phyloP scores from a whole-genome alignment of 1,140 invertebrate species.

The Heliconius eleuchia region DNA sequence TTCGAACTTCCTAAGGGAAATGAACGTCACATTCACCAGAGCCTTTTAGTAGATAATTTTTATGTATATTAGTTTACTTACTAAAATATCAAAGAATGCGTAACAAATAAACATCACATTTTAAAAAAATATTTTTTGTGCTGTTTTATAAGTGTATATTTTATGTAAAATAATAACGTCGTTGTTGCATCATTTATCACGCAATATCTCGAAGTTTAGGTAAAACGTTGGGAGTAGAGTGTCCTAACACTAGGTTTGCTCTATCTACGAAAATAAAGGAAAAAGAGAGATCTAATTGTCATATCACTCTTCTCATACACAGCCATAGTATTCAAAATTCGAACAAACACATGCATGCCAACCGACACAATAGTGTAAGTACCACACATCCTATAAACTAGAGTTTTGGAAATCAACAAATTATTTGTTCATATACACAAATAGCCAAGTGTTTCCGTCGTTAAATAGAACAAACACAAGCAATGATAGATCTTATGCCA shows the following conservation, averaged over 20 bases:
- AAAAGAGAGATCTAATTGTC: too few relatives aligned
- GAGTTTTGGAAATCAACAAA: slow-evolving; percentile 4
- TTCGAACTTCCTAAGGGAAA: neutral
- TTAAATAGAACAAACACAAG: neutral
- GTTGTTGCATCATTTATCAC: neutral
- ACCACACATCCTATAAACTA: neutral
- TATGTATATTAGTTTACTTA: slow-evolving; percentile 7
- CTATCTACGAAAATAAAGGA: too few relatives aligned
- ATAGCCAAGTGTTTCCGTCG: slow-evolving; percentile 9
- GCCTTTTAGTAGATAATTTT: slow-evolving; percentile 5
- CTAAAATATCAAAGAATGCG: neutral
- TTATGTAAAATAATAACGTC: neutral
- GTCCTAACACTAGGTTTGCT: neutral
- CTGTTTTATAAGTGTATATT: neutral
- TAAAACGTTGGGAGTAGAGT: neutral
- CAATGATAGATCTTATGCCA: neutral
- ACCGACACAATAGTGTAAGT: neutral
- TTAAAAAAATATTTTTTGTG: neutral
- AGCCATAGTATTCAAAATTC: too few relatives aligned
- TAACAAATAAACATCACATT: neutral
- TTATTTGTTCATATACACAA: slow-evolving; percentile 4
- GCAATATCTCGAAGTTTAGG: neutral
- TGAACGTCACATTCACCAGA: neutral
- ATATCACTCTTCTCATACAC: too few relatives aligned
- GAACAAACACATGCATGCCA: too few relatives aligned